These are phyloP conservation scores for Plagodis dolabraria DNA, from an alignment of 2,888 invertebrate genomes.

Conservation along the genomic window DNA sequence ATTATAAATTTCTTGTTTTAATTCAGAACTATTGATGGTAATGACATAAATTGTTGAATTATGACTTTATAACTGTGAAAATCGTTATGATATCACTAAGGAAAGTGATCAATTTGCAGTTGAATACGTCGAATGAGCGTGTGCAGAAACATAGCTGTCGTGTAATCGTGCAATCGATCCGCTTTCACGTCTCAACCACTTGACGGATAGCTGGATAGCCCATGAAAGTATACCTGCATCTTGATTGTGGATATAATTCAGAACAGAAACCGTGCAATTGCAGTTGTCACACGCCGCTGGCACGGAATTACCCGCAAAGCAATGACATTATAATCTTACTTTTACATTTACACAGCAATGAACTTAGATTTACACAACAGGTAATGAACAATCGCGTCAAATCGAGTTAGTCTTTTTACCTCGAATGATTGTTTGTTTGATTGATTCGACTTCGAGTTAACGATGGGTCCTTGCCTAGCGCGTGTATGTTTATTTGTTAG, in stretches of 20 bases:
- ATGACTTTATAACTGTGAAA: neutral
- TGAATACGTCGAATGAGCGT: constrained; percentile 52
- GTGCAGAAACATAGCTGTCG: constrained; percentile 57
- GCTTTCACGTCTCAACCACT: constrained; percentile 57
- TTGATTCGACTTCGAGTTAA: no score
- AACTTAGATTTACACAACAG: constrained; percentile 2
- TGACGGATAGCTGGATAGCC: constrained; percentile 47
- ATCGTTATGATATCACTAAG: constrained; percentile 38
- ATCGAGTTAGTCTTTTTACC: no score
- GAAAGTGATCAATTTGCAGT: constrained; percentile 70
- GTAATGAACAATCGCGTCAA: no score
- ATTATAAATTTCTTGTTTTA: no score
- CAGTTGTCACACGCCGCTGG: constrained; percentile 20
- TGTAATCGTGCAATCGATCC: constrained; percentile 62
- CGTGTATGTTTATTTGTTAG: no score
- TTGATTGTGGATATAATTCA: constrained; percentile 49
- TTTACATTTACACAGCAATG: constrained; percentile 12
- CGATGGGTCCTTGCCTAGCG: no score
- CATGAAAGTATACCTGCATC: constrained; percentile 50
- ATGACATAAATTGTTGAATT: constrained; percentile 6
- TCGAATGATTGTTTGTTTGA: no score
- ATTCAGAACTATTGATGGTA: neutral
- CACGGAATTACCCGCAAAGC: constrained; percentile 44
- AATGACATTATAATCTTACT: constrained; percentile 24
- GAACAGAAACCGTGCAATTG: constrained; percentile 43